Percentiles rank a stretch among this genome's conserved stretches.
Conservation (phyloP, 37 sponge, comb jelly and placozoan species). For the Dysidea cf. avara region DNA sequence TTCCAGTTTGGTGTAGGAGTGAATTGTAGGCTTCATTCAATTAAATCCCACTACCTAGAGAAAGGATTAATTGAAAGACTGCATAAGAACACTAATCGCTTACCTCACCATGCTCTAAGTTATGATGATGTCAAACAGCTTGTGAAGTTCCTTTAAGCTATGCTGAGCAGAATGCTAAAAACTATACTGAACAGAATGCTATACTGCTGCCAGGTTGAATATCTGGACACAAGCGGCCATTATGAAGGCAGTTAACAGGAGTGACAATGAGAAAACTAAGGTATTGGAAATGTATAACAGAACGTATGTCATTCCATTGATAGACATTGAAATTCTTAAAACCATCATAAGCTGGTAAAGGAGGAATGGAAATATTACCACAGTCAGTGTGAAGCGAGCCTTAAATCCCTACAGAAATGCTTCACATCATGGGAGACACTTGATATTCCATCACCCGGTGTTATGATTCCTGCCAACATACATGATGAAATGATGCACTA, state of each 20-base stretch:
- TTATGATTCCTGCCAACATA: too few relatives aligned
- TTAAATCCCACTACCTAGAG: too few relatives aligned
- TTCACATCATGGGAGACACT: constrained; percentile 3
- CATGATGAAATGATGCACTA: too few relatives aligned
- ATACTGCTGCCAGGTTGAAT: constrained; percentile 29
- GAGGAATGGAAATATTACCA: constrained; percentile 27
- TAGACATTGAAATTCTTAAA: constrained; percentile 3
- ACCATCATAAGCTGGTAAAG: constrained; percentile 23
- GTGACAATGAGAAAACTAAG: constrained; percentile 38
- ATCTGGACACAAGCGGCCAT: constrained; percentile 18
- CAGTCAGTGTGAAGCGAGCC: neutral
- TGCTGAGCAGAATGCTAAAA: too few relatives aligned
- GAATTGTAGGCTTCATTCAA: too few relatives aligned
- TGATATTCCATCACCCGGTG: neutral
- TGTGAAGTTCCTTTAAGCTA: too few relatives aligned
- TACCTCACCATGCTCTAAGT: constrained; percentile 1
- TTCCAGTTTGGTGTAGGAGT: too few relatives aligned
- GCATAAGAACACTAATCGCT: neutral
- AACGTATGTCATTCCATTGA: too few relatives aligned
- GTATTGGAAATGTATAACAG: neutral
- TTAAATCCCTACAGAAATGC: neutral
- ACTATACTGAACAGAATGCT: constrained; percentile 25
- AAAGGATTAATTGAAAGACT: too few relatives aligned
- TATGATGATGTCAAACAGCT: too few relatives aligned
- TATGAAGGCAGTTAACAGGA: constrained; percentile 25